Conservation (phyloP, 2,113 vertebrate species). For the Riparia riparia region DNA sequence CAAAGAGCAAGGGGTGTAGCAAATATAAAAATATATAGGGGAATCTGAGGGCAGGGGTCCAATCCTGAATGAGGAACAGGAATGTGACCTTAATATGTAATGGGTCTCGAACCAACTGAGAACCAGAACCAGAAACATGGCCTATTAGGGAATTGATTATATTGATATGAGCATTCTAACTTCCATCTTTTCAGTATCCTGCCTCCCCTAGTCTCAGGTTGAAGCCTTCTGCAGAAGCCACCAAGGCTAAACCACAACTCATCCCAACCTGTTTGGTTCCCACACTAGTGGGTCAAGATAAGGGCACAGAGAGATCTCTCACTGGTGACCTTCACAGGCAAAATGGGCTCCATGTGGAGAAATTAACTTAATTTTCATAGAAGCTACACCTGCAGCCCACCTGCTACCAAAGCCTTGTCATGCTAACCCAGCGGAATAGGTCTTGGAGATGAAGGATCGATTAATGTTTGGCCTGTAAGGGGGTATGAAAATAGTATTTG, state of each 20-base stretch:
- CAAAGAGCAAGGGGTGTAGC: neutral
- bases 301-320: neutral
- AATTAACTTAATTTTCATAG: neutral
- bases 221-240: neutral
- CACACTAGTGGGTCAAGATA: neutral
- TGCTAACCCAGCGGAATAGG: neutral
- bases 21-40: neutral
- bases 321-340: neutral
- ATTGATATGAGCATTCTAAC: neutral
- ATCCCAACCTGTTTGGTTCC: neutral
- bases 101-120: neutral
- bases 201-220: neutral
- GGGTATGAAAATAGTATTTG: neutral
- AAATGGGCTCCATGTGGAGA: fast-evolving
- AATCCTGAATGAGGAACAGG: neutral
- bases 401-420: neutral
- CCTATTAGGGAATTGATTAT: neutral
- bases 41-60: neutral
- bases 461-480: neutral
- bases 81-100: neutral
- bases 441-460: neutral
- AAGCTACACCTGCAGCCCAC: neutral
- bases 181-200: neutral
- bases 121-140: neutral
- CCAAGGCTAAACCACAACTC: neutral